Percentiles rank a stretch among this genome's conserved stretches.
Conservation (phyloP, 2,113 vertebrate species). For the Bubo bubo region DNA sequence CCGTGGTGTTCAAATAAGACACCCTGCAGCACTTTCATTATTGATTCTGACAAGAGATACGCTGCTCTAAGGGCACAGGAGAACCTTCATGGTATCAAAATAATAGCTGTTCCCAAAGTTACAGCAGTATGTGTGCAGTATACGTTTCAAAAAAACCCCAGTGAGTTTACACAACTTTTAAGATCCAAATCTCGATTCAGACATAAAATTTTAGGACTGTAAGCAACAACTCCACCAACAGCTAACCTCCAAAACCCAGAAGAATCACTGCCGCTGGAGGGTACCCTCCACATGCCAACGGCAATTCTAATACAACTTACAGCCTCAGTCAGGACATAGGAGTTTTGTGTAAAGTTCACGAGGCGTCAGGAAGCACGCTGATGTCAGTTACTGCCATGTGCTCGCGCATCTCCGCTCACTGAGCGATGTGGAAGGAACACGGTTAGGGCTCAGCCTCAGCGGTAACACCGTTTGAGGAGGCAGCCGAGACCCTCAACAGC, state of each 20-base stretch:
- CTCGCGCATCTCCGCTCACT: fast-evolving
- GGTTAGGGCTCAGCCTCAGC: neutral
- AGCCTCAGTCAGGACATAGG: fast-evolving
- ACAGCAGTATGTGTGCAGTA: neutral
- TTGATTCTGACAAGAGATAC: neutral
- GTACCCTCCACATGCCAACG: neutral
- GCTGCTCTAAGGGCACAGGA: neutral
- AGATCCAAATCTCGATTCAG: neutral
- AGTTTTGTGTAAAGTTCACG: fast-evolving
- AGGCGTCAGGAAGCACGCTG: neutral
- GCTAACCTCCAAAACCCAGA: fast-evolving
- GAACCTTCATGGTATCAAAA: neutral
- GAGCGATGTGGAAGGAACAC: fast-evolving
- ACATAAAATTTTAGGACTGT: neutral
- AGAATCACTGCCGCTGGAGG: neutral
- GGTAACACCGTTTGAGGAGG: neutral
- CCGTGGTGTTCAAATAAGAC: neutral
- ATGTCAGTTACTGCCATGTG: fast-evolving
- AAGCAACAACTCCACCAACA: neutral
- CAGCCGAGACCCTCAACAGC: neutral
- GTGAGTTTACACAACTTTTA: neutral
- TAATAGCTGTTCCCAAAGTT: neutral
- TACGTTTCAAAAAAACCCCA: too few species aligned
- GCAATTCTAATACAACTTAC: fast-evolving
- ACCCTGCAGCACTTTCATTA: neutral